These are phyloP conservation scores for Mormyrus hasselquistii DNA, from an alignment of 2,797 vertebrate species.

Conservation along the genomic window DNA sequence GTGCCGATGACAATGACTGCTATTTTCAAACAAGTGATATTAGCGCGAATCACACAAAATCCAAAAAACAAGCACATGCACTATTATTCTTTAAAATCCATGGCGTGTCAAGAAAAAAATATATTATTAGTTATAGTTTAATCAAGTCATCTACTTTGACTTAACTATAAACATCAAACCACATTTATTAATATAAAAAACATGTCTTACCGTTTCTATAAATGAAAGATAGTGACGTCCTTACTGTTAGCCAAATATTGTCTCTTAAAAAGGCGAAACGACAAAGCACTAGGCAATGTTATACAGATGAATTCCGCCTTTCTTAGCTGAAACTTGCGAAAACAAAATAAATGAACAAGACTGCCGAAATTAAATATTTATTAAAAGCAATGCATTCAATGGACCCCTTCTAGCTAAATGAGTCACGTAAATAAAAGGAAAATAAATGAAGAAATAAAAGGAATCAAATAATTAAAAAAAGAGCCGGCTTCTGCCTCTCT, in stretches of 20 bases:
- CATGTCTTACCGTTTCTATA: constrained; percentile 70
- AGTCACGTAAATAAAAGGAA: constrained; percentile 59
- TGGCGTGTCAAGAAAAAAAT: background rate
- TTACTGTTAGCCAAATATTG: constrained; percentile 55
- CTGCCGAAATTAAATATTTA: constrained; percentile 69
- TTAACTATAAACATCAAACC: constrained; percentile 12
- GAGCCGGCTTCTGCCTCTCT: constrained; percentile 71
- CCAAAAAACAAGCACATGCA: background rate
- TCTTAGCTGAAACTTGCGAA: constrained; percentile 61
- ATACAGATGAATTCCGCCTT: constrained; percentile 53
- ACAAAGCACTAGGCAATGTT: constrained; percentile 56
- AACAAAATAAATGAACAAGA: constrained; percentile 58
- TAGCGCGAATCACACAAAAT: background rate
- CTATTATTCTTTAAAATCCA: constrained; percentile 11
- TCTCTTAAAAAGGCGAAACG: constrained; percentile 53
- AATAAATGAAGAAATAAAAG: constrained; percentile 72
- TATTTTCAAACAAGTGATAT: background rate
- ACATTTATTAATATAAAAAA: constrained; percentile 31
- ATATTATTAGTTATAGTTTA: background rate
- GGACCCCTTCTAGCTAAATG: constrained; percentile 56
- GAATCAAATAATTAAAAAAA: constrained; percentile 71
- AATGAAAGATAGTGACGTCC: constrained; percentile 71
- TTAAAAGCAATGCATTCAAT: constrained; percentile 66
- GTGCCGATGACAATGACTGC: background rate
- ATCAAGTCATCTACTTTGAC: constrained; percentile 3